A percentile compares a stretch with the other conserved stretches of the same genome.
These are phyloP conservation scores for Cephalopholis sonnerati DNA, from an alignment of 2,113 vertebrate genomes.

Conservation along the genomic window DNA sequence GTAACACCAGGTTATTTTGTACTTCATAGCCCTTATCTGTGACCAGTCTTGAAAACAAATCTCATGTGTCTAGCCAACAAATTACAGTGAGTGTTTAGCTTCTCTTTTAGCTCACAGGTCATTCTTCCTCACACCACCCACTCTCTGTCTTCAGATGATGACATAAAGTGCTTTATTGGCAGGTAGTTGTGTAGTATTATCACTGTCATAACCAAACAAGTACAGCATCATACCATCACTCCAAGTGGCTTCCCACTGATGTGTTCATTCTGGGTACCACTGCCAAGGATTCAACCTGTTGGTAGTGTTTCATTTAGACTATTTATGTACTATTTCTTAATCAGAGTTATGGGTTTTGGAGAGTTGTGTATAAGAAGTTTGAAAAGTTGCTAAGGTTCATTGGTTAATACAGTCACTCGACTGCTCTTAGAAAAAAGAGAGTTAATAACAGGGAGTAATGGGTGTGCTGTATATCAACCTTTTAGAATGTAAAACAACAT, in stretches of 20 bases:
- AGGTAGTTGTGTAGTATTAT: not conserved
- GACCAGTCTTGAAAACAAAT: not conserved
- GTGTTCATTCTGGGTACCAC: not conserved
- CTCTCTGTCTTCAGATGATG: not conserved
- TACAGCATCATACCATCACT: not conserved
- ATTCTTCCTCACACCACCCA: not conserved
- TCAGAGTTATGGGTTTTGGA: not conserved
- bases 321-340: not conserved
- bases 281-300: not conserved
- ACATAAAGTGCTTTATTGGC: not conserved
- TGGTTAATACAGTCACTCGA: not conserved
- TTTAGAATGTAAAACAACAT: not conserved
- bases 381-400: slow-evolving; percentile 3
- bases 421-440: not conserved
- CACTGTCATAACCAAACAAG: not conserved
- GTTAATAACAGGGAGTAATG: not conserved
- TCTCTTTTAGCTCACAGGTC: not conserved
- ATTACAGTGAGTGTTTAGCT: not conserved
- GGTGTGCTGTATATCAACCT: not conserved
- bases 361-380: slow-evolving; percentile 8
- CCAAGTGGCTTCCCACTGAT: not conserved
- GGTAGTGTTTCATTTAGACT: not conserved
- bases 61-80: not conserved
- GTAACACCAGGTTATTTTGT: not conserved
- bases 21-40: not conserved